phyloP scores from a whole-genome alignment of 2,113 vertebrate species.

The Paramormyrops kingsleyae region DNA sequence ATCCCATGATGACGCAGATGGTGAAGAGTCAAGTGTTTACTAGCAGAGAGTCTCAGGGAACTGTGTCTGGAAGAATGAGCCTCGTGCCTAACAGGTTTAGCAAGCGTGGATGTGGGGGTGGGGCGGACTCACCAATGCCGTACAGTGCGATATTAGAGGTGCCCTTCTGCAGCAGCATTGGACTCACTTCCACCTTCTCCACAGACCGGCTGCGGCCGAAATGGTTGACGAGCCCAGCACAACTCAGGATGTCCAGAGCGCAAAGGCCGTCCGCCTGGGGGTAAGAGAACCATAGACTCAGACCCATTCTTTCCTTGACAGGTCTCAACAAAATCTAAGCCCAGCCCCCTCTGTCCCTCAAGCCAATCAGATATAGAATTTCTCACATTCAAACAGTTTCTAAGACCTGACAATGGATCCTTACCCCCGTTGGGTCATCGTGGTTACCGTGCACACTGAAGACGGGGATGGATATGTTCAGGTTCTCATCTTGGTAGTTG shows the following conservation, averaged over 20 bases:
- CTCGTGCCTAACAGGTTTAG: not conserved
- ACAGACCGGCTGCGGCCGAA: conserved; percentile 86
- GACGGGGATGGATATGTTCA: conserved; percentile 90
- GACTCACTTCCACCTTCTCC: conserved; percentile 90
- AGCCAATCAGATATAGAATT: not conserved
- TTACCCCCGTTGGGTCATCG: conserved; percentile 96
- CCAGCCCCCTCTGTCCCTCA: not conserved
- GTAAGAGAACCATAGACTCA: conserved; percentile 23
- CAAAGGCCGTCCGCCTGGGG: conserved; percentile 82
- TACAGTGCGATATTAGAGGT: conserved; percentile 83
- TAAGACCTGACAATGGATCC: conserved; percentile 6
- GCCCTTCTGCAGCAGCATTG: conserved; percentile 86
- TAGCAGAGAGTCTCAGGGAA: not conserved
- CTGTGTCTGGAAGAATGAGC: not conserved
- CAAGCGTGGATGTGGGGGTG: not conserved
- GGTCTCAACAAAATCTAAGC: not conserved
- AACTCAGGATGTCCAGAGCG: conserved; percentile 86
- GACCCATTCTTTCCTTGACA: not conserved
- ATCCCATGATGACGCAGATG: not conserved
- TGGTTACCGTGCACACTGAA: conserved; percentile 98
- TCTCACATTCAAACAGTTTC: not conserved
- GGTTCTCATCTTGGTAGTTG: conserved; percentile 90
- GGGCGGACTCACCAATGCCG: conserved; percentile 75
- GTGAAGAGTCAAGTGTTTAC: not conserved
- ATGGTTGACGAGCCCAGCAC: conserved; percentile 88